A percentile compares a stretch with the other conserved stretches of the same genome.
Conservation (phyloP, 2,888 invertebrate species). For the Eupithecia exiguata region DNA sequence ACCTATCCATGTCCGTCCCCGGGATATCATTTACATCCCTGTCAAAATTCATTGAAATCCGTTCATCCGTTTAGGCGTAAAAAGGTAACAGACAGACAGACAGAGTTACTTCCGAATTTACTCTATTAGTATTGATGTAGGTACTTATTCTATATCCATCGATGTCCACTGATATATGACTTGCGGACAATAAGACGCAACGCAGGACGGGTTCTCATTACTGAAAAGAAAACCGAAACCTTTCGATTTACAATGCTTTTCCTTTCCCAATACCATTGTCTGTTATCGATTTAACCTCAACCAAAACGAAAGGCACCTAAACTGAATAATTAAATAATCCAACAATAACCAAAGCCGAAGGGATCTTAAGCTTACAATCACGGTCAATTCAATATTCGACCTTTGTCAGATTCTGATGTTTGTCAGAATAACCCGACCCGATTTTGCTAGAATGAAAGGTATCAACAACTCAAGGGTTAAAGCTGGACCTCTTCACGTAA, state of each 20-base stretch:
- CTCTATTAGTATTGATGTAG: too few relatives aligned
- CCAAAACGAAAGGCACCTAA: conserved; percentile 7
- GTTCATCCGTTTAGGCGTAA: too few relatives aligned
- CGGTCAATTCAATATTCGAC: conserved; percentile 13
- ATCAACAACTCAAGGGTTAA: conserved; percentile 1
- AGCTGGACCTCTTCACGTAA: not conserved
- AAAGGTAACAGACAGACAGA: too few relatives aligned
- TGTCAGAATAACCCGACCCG: conserved; percentile 11
- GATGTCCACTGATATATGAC: too few relatives aligned
- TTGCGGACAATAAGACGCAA: too few relatives aligned
- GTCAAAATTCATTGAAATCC: too few relatives aligned
- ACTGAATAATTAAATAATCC: conserved; percentile 20
- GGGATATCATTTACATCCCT: too few relatives aligned
- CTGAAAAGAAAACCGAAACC: not conserved
- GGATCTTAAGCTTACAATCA: conserved; percentile 7
- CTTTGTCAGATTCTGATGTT: conserved; percentile 9
- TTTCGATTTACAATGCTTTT: not conserved
- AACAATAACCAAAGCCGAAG: conserved; percentile 20
- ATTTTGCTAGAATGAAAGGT: conserved; percentile 2
- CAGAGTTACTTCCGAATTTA: too few relatives aligned
- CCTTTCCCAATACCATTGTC: conserved; percentile 2
- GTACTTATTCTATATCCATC: too few relatives aligned
- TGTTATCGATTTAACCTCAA: not conserved
- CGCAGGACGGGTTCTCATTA: too few relatives aligned
- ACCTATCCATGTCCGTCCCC: too few relatives aligned